phyloP scores from a whole-genome alignment of 2,797 vertebrate species.

The Gastrophryne carolinensis region DNA sequence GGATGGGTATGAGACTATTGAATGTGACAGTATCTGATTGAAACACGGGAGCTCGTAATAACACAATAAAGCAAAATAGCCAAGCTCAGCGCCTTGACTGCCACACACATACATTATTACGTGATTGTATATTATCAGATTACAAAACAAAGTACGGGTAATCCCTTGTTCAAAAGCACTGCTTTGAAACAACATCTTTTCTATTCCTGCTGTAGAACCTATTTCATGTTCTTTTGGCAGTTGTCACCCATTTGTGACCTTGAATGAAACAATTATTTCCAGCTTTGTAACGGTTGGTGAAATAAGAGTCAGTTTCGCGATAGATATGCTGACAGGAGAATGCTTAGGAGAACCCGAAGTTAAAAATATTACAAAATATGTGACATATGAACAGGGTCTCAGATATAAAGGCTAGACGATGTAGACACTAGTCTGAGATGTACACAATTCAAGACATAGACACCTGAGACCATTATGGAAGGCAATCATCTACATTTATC shows the following conservation, averaged over 20 bases:
- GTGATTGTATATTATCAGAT: not conserved
- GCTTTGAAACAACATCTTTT: not conserved
- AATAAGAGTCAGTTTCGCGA: not conserved
- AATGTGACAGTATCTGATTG: not conserved
- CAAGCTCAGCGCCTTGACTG: not conserved
- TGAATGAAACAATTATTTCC: not conserved
- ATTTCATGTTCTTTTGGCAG: not conserved
- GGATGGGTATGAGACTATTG: not conserved
- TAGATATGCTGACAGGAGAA: not conserved
- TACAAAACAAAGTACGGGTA: not conserved
- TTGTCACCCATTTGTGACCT: slow-evolving; percentile 4
- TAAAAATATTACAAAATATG: not conserved
- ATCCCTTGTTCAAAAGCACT: not conserved
- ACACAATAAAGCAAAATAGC: not conserved
- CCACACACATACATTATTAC: not conserved
- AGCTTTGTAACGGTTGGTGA: not conserved
- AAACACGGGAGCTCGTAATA: not conserved
- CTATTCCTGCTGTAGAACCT: not conserved
- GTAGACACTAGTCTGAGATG: not conserved
- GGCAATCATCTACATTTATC: not conserved
- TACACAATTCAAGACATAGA: not conserved
- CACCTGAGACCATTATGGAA: not conserved
- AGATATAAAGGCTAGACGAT: not conserved
- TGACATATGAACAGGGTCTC: not conserved
- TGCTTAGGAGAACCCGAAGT: not conserved